Evolutionary conservation across 2,113 vertebrate species (phyloP), one percentile per base, ranked within the genome.

Genomic region (Pelvicachromis taeniatus): DNA sequence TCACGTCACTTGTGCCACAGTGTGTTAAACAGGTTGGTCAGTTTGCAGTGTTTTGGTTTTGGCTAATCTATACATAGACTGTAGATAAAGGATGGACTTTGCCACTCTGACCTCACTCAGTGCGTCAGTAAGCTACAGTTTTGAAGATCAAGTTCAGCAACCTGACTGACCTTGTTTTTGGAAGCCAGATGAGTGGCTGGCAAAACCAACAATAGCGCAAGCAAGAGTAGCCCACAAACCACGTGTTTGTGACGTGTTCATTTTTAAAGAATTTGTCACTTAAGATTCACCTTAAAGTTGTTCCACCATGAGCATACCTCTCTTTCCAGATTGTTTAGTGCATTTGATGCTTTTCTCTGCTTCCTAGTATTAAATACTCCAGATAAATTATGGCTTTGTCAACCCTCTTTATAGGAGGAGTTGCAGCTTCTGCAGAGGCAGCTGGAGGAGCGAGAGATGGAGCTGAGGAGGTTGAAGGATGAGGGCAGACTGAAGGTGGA

Each of bases 371-470:
- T 58, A 40, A 56, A 56, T 48, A n/a, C n/a, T 77, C 9, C 42
- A 19, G 23, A 45, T 56, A 19, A 68, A 59, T 73, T 50, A 2
- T 14, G 14, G 4, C 53, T 68, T 12, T 2, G 21, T n/a, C 12
- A 33, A n/a, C 23, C 68, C 87, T 81, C 63, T 1, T 33, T 5
- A n/a, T 88, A 99, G 98, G 98, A 99, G 68, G 98, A 99, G 42
- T 92, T 99, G 80, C 91, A 93, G 56, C 94, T 95, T 78, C 92
- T 99, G 85, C 97, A 97, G 94, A 97, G 93, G 81, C 97, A 97
- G 82, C 93, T 99, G 77, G 97, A 97, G 78, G 96, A 97, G 86
- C 97, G 95, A 23, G 98, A 99, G 90, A 84, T 84, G 0, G 97
- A 98, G 88, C 96, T 99, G 52, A 95, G 95, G 85, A 96, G 93